phyloP scores from a whole-genome alignment of 2,797 vertebrate genomes.

The Heterohyrax brucei region DNA sequence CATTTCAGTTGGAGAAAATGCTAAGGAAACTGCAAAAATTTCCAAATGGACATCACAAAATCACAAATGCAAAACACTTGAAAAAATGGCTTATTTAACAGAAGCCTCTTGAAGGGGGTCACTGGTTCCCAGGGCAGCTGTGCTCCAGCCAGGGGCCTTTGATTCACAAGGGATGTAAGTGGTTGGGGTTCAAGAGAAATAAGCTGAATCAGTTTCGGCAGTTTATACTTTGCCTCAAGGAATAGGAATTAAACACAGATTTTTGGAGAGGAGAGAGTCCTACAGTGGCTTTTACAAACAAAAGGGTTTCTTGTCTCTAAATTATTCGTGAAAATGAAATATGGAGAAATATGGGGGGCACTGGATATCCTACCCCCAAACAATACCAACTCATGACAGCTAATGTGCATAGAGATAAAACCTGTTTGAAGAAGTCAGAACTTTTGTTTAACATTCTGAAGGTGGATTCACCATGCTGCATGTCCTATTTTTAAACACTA shows the following conservation, averaged over 20 bases:
- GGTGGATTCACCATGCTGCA: not conserved
- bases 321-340: not conserved
- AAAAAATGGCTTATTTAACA: conserved; percentile 17
- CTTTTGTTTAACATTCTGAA: not conserved
- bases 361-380: not conserved
- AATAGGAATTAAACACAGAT: conserved; percentile 54
- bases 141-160: not conserved
- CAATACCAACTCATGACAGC: not conserved
- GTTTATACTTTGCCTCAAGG: conserved; percentile 25
- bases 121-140: not conserved
- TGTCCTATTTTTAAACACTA: conserved; percentile 12
- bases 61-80: not conserved
- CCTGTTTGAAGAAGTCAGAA: not conserved
- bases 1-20: conserved; percentile 41
- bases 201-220: not conserved
- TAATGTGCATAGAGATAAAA: not conserved
- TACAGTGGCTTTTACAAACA: not conserved
- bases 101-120: not conserved
- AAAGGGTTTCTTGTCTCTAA: conserved; percentile 22
- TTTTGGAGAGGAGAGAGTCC: not conserved
- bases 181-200: not conserved
- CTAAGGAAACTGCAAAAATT: conserved; percentile 49
- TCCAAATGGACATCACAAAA: conserved; percentile 53
- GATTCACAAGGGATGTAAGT: not conserved
- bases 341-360: not conserved